Conservation (phyloP, 1,140 invertebrate species). For the Pararge aegeria region DNA sequence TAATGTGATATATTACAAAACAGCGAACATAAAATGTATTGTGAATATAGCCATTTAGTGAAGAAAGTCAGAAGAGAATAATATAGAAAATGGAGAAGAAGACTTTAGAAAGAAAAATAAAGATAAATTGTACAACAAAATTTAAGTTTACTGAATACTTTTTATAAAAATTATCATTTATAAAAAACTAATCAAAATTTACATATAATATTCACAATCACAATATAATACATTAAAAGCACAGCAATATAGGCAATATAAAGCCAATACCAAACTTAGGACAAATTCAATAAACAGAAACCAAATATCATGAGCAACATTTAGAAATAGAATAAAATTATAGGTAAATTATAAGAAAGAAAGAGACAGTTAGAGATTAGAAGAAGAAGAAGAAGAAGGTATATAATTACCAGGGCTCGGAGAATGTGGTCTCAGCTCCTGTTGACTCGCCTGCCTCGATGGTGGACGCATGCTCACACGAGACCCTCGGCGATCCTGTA, state of each 20-base stretch:
- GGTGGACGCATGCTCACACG: constrained; percentile 87
- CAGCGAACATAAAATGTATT: constrained; percentile 19
- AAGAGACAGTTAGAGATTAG: neutral
- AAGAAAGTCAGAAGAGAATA: constrained; percentile 1
- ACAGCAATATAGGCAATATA: neutral
- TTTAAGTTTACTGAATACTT: neutral
- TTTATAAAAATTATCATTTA: neutral
- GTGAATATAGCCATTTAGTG: constrained; percentile 13
- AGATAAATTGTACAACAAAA: neutral
- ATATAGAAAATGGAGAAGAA: neutral
- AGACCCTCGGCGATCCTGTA: constrained; percentile 86
- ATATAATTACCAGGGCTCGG: constrained; percentile 87
- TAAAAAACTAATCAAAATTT: neutral
- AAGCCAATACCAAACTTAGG: neutral
- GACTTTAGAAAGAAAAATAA: constrained; percentile 1
- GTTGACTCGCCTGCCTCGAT: constrained; percentile 90
- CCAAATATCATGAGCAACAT: neutral
- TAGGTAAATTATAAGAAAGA: neutral
- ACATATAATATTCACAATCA: neutral
- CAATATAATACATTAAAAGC: neutral
- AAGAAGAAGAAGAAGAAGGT: neutral
- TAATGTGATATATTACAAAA: constrained; percentile 38
- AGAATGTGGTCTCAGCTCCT: constrained; percentile 88
- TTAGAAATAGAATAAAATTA: constrained; percentile 1
- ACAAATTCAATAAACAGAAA: neutral